A percentile compares a stretch with the other conserved stretches of the same genome.
Conservation (phyloP, 2,888 invertebrate genomes). For the Drosophila percnosoma region DNA sequence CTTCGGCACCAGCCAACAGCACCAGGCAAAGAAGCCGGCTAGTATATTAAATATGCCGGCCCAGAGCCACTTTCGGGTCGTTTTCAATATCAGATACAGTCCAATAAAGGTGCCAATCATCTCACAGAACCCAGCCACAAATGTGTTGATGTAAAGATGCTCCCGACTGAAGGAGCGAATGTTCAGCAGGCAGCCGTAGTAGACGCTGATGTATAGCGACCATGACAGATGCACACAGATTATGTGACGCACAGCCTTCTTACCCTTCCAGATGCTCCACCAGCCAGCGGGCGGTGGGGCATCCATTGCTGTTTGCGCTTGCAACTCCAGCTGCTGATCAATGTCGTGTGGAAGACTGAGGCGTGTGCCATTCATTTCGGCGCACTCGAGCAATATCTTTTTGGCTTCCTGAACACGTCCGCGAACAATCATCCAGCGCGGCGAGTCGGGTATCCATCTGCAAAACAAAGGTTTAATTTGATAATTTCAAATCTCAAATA, state of each 20-base stretch:
- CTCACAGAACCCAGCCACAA: conserved; percentile 84
- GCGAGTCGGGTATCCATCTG: conserved; percentile 85
- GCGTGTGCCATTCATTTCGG: conserved; percentile 84
- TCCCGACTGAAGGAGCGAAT: conserved; percentile 85
- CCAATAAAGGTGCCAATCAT: conserved; percentile 84
- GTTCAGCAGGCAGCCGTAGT: conserved; percentile 85
- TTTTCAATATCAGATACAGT: conserved; percentile 83
- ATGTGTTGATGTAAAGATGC: conserved; percentile 84
- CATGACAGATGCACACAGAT: conserved; percentile 84
- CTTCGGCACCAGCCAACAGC: conserved; percentile 84
- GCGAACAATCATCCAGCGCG: conserved; percentile 85
- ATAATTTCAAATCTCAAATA: neutral
- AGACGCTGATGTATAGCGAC: conserved; percentile 85
- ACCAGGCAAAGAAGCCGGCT: conserved; percentile 82
- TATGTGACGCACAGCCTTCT: conserved; percentile 82
- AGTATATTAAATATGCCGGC: conserved; percentile 84
- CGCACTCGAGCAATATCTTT: conserved; percentile 83
- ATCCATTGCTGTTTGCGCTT: conserved; percentile 84
- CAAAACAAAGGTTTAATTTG: neutral
- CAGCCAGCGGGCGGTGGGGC: conserved; percentile 83
- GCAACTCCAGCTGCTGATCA: conserved; percentile 83
- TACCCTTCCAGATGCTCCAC: conserved; percentile 84
- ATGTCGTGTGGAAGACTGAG: conserved; percentile 84
- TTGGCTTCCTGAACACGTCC: conserved; percentile 84
- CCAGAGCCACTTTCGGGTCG: conserved; percentile 84